A percentile compares a stretch with the other conserved stretches of the same genome.
These are phyloP conservation scores for Macrocentrus cingulum DNA, from an alignment of 1,140 invertebrate species.

Conservation along the genomic window DNA sequence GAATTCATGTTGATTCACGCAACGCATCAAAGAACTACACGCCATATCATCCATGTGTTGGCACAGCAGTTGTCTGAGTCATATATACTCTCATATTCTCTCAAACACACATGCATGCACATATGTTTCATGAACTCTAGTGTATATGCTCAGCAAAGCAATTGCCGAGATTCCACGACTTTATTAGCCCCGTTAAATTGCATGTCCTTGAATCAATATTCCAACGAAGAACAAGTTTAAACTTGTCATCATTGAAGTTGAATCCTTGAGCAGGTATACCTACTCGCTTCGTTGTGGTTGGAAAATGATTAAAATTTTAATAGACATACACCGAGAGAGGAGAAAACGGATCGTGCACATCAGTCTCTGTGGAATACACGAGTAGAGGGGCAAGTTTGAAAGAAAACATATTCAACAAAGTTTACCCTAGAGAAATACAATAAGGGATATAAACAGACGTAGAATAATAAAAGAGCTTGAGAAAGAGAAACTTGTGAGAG, in stretches of 20 bases:
- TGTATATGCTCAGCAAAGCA: not conserved
- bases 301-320: too few species aligned
- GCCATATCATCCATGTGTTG: not conserved
- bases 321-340: too few species aligned
- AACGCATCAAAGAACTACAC: not conserved
- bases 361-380: not conserved
- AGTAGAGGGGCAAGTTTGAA: not conserved
- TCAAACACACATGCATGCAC: not conserved
- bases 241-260: not conserved
- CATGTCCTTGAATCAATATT: not conserved
- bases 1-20: conserved; percentile 12
- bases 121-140: not conserved
- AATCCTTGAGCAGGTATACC: too few species aligned
- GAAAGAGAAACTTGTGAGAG: too few species aligned
- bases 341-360: too few species aligned
- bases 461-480: not conserved
- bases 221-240: not conserved
- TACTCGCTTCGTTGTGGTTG: too few species aligned
- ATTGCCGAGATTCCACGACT: not conserved
- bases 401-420: not conserved
- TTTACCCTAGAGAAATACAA: conserved; percentile 2
- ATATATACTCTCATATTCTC: not conserved
- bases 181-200: not conserved
- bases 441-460: not conserved
- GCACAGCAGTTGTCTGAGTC: conserved; percentile 17